Percentiles rank a stretch among this genome's conserved stretches.
phyloP scores from a whole-genome alignment of 2,113 vertebrate genomes.

The Ctenodactylus gundi region DNA sequence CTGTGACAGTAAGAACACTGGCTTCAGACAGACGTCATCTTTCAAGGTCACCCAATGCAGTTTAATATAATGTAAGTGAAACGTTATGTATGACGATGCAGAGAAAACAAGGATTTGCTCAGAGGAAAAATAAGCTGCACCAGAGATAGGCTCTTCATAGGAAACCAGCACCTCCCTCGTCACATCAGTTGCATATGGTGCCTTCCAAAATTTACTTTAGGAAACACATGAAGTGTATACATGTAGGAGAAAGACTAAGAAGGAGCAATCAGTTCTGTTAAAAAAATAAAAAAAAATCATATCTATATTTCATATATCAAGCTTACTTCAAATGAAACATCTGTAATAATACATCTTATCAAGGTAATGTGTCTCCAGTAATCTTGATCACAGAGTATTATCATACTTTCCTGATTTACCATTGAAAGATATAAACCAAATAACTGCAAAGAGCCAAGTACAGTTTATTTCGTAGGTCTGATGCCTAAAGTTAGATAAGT shows the following conservation, averaged over 20 bases:
- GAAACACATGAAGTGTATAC: neutral
- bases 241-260: neutral
- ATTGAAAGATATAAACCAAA: neutral
- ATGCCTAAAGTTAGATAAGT: slow-evolving; percentile 13
- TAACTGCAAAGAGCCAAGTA: neutral
- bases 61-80: neutral
- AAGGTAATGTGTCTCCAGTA: neutral
- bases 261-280: neutral
- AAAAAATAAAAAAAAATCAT: neutral
- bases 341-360: neutral
- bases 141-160: neutral
- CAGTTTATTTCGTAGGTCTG: neutral
- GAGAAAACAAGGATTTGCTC: neutral
- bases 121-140: neutral
- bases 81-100: neutral
- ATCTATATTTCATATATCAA: neutral
- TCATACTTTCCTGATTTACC: neutral
- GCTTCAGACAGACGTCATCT: neutral
- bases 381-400: neutral
- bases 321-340: neutral
- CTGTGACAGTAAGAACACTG: neutral
- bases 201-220: neutral
- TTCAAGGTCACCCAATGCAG: neutral
- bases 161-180: neutral
- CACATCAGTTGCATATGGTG: neutral